Evolutionary conservation across 1,140 invertebrate genomes (phyloP).

Genomic region (Subanguina moxae): DNA sequence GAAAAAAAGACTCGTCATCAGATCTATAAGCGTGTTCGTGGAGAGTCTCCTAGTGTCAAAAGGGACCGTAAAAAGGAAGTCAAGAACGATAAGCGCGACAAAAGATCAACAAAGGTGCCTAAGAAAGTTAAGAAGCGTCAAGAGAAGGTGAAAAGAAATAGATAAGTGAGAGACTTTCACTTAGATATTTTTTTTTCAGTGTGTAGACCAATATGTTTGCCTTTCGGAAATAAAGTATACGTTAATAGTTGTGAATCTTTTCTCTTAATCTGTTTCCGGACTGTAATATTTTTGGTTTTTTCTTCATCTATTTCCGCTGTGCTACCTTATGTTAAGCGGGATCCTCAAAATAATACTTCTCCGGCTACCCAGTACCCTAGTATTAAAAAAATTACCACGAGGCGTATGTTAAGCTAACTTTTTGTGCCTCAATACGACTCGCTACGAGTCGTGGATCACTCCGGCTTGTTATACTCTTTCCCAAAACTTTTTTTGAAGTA

Average conservation of each 20-base stretch:
- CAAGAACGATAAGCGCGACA: constrained; percentile 77
- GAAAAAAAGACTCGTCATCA: constrained; percentile 60
- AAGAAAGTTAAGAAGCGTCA: constrained; percentile 85
- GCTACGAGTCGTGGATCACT: no score
- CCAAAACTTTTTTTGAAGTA: no score
- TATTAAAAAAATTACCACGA: no score
- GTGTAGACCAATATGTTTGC: constrained; percentile 11
- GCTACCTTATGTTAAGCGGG: no score
- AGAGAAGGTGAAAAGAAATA: constrained; percentile 44
- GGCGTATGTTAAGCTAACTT: no score
- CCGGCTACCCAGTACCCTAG: no score
- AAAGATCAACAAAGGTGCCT: constrained; percentile 76
- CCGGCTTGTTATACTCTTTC: no score
- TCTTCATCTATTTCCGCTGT: no score
- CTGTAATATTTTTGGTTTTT: not conserved
- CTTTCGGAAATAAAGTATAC: not conserved
- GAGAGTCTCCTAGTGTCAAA: constrained; percentile 81
- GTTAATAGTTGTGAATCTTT: not conserved
- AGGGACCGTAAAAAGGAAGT: constrained; percentile 65
- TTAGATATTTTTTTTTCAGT: constrained; percentile 10
- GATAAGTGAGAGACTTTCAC: constrained; percentile 4
- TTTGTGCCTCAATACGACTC: no score
- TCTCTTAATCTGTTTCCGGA: not conserved
- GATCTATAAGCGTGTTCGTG: constrained; percentile 60
- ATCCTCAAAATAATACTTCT: no score